phyloP scores from a whole-genome alignment of 2,113 vertebrate genomes.

The Calyptomena viridis region DNA sequence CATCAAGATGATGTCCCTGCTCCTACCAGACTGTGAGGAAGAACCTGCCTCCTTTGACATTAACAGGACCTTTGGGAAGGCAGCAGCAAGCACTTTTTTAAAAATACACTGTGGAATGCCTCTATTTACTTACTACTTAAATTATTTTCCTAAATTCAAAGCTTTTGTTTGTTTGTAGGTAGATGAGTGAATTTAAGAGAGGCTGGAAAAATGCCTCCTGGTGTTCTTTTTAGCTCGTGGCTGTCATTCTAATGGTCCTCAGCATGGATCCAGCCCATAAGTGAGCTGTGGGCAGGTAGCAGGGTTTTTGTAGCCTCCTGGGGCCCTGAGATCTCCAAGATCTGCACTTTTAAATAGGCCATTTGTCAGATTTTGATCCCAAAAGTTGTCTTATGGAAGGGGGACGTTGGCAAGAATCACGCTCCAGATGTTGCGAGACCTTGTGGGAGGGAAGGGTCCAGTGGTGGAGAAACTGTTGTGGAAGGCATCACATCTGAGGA shows the following conservation, averaged over 20 bases:
- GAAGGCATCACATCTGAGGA: not conserved
- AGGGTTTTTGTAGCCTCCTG: not conserved
- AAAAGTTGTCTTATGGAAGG: not conserved
- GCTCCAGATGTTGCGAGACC: not conserved
- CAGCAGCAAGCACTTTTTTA: not conserved
- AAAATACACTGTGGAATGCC: not conserved
- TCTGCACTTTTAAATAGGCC: not conserved
- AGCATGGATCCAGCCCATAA: not conserved
- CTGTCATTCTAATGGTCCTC: not conserved
- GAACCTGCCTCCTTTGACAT: not conserved
- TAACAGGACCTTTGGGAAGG: not conserved
- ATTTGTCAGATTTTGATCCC: not conserved
- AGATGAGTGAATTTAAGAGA: not conserved
- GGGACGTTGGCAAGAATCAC: fast-evolving
- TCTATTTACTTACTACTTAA: not conserved
- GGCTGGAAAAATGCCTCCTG: not conserved
- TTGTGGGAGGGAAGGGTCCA: not conserved
- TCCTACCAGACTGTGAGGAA: not conserved
- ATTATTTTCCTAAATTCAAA: not conserved
- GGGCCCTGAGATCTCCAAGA: not conserved
- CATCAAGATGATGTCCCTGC: not conserved
- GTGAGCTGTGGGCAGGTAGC: not conserved
- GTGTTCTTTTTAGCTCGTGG: not conserved
- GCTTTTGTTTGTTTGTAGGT: not conserved
- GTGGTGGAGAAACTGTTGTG: fast-evolving